Base-by-base conservation (phyloP, 1,140 invertebrate species). In the Hyphantria cunea region DNA sequence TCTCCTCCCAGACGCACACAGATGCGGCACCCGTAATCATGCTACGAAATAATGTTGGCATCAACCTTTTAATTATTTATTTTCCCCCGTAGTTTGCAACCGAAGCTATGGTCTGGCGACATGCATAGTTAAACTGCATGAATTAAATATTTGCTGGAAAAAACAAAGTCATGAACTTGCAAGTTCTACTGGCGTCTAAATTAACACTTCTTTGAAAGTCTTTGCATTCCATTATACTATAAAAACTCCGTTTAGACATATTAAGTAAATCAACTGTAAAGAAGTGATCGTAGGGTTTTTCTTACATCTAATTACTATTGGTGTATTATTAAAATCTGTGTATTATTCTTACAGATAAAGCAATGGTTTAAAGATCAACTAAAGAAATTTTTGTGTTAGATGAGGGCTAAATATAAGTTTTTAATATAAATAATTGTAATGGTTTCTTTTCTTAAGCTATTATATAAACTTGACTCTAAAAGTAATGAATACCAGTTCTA, bases 1-100 rank as follows among this genome's bases (percentile, higher is more conserved):
- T 84, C 78, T 76, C 82, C 78, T 72, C 82, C 75, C 74, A 67
- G 58, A 55, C 71, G 73, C 74, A 73, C 76, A 66, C 69, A 68
- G 34, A 34, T 44, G 48, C 56, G 47, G 15, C 42, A 32, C 15
- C 54, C 51, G 59, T 59, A 68, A 70, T 71, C 42, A 63, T 72
- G 68, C 54, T 70, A 77, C 72, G 71, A 78, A 80, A 80, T 79
- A 75, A 78, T 85, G 77, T 77, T 76, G 72, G 74, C 75, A 79
- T 74, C 68, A 77, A 78, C 72, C 67, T 75, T n/a, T 79, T 83
- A 84, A 86, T 82, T 86, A 83, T 25, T 25, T 25, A 25, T 25
- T 82, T 82, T 80, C 32, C 63, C 70, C 72, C 66, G 68, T 71
- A 74, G 66, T 72, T 66, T 63, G 64, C 63, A 64, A 51, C 63